Base-by-base conservation (phyloP, 2,888 invertebrate species). In the Epirrhoe alternata region DNA sequence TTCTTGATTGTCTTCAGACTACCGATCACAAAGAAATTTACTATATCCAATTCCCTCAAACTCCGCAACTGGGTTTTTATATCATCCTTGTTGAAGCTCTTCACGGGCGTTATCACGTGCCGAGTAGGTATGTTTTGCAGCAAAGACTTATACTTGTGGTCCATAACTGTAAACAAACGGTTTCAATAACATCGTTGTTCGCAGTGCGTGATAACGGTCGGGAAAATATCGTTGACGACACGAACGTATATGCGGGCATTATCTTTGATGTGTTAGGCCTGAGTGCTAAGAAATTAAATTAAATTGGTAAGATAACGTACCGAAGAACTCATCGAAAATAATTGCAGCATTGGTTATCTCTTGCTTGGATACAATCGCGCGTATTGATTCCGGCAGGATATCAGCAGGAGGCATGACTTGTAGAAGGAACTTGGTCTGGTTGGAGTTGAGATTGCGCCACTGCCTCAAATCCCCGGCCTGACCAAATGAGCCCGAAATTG, bases 321-420 rank as follows among this genome's bases (percentile, higher is more conserved):
- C 96, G 83, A 98, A 98, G 47, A 96, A 95, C 30, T 96, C 95
- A 80, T 99, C 98, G 84, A 97, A 98, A 53, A 99, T 94, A 56
- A 99, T 97, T 6, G 97, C 98, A 12, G 98, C 98, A 83, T 98
- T 98, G 5, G 97, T 97, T 62, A 98, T 97, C 81, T 98, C 97
- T 88, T 98, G 96, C 71, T 95, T 95, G 0, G 95, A 93, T 4
- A 97, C 97, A 74, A 98, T 95, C 52, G 97, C 96, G 62, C 97
- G 93, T 0, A 99, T 95, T 0, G 97, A 95, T 86, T 97, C 97
- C 0, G 98, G 97, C 70, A 98, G 95, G 35, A 97, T 92, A 81
- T 98, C 98, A 0, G 96, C 96, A 0, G 98, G 98, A 0, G 98
- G 97, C 91, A 95, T 95, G 49, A 97, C 94, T 90, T 98, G 98